Base-by-base conservation (phyloP, 2,888 invertebrate genomes). In the Polyommatus icarus region DNA sequence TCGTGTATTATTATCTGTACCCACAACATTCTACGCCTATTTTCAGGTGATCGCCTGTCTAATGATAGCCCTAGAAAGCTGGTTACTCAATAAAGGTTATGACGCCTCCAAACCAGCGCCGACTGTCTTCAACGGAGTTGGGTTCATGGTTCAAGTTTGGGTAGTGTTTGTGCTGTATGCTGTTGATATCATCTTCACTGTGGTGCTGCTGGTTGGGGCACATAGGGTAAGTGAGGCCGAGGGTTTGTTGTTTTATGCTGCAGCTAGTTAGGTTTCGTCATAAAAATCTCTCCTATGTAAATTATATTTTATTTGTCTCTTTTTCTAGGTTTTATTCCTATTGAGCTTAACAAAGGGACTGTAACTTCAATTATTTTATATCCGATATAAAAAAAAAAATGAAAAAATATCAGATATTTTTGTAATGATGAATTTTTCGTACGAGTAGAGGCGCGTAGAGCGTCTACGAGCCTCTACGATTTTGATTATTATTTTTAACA, bases 141-240 rank as follows among this genome's bases (percentile, higher is more conserved):
- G 78, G 1, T 81, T 83, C 59, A 79, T 5, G 79, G 80, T 76
- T 4, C 79, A 81, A 54, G 18, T 80, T 5, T 84, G 83, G 83
- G 79, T 84, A 6, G 78, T 82, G 0, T 15, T 82, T 0, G 10
- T 82, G 0, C 73, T 85, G 6, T 84, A 84, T 73, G 36, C 46
- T 1, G 36, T 81, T 59, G 84, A 85, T 18, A 78, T 82, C 0
- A 71, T 81, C 8, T 84, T 85, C 76, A 83, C 80, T 46, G 78
- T 84, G 4, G 76, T 85, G 10, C 80, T 85, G 0, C 80, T 89
- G 3, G 78, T 87, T 61, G 89, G 88, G 50, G 88, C 86, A 32
- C 88, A 89, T 80, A 83, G 75, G 84, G 89, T 88, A 78, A 46
- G 10, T 46, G 10, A 12, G 46, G 46, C 10, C 46, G 10, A 46